These are phyloP conservation scores for Sycobia sp. DNA, from an alignment of 1,140 invertebrate species.

Conservation along the genomic window DNA sequence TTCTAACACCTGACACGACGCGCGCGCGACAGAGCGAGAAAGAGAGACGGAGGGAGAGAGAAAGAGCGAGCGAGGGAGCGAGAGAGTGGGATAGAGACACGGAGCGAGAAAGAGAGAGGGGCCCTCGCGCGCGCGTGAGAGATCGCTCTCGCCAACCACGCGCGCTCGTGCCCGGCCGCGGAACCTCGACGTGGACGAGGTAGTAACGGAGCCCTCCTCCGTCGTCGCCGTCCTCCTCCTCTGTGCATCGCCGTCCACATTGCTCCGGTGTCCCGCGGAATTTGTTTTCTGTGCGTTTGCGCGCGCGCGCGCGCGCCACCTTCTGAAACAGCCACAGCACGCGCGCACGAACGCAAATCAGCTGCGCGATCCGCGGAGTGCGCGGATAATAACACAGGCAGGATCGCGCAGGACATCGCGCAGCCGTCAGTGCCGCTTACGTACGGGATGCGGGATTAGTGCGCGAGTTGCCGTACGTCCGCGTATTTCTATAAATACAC, in stretches of 20 bases:
- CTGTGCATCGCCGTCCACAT: not conserved
- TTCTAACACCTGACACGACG: slow-evolving; percentile 59
- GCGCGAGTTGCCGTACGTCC: no score
- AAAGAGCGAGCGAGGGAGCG: no score
- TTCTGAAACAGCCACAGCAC: not conserved
- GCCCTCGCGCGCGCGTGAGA: slow-evolving; percentile 23
- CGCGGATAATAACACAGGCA: no score
- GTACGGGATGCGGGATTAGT: no score
- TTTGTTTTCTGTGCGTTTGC: not conserved
- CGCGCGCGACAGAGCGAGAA: no score
- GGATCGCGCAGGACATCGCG: no score
- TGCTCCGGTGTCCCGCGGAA: not conserved
- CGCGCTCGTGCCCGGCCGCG: not conserved
- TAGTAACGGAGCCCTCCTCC: not conserved
- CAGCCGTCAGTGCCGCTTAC: no score
- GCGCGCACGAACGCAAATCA: not conserved
- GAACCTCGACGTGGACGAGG: not conserved
- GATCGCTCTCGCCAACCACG: slow-evolving; percentile 12
- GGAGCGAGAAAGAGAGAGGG: no score
- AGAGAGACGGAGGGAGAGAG: no score
- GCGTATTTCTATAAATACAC: no score
- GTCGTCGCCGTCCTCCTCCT: not conserved
- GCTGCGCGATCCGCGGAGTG: not conserved
- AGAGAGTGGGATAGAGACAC: no score
- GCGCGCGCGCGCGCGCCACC: not conserved